These are phyloP conservation scores for Centropyge bicolor DNA, from an alignment of 2,797 vertebrate genomes.

Conservation along the genomic window DNA sequence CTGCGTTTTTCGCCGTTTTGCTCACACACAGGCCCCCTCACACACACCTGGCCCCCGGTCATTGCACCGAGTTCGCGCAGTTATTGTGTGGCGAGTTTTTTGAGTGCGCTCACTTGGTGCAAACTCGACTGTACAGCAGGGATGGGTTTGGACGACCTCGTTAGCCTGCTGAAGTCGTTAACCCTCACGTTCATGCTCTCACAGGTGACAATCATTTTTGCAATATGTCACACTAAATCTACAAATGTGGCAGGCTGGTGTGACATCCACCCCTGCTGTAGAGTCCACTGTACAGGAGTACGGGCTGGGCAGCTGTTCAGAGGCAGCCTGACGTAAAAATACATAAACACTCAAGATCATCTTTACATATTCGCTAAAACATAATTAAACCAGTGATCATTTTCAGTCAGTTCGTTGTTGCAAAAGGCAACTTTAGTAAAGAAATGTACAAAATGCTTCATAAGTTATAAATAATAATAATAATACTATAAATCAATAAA, in stretches of 20 bases:
- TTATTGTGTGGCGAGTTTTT: slow-evolving; percentile 56
- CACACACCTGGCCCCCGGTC: slow-evolving; percentile 55
- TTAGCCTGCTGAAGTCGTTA: slow-evolving; percentile 35
- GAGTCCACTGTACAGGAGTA: slow-evolving; percentile 49
- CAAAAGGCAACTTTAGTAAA: slow-evolving; percentile 80
- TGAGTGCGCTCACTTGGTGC: slow-evolving; percentile 53
- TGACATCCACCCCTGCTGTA: slow-evolving; percentile 60
- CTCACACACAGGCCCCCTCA: slow-evolving; percentile 54
- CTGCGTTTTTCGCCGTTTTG: slow-evolving; percentile 16
- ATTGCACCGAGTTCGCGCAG: slow-evolving; percentile 61
- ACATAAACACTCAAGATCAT: slow-evolving; percentile 58
- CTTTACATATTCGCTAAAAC: slow-evolving; percentile 61
- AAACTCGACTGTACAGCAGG: slow-evolving; percentile 64
- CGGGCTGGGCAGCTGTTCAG: slow-evolving; percentile 51
- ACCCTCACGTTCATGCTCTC: slow-evolving; percentile 26
- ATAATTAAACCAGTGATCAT: slow-evolving; percentile 55
- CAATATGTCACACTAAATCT: slow-evolving; percentile 40
- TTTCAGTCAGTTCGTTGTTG: slow-evolving; percentile 54
- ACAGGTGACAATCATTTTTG: slow-evolving; percentile 36
- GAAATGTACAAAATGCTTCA: slow-evolving; percentile 79
- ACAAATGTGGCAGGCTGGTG: slow-evolving; percentile 41
- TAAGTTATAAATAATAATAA: slow-evolving; percentile 71
- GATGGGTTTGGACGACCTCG: slow-evolving; percentile 60
- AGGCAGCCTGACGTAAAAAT: slow-evolving; percentile 67
- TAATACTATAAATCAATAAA: slow-evolving; percentile 70